These are phyloP conservation scores for Smutsia gigantea DNA, from an alignment of 2,797 vertebrate genomes.

Conservation along the genomic window DNA sequence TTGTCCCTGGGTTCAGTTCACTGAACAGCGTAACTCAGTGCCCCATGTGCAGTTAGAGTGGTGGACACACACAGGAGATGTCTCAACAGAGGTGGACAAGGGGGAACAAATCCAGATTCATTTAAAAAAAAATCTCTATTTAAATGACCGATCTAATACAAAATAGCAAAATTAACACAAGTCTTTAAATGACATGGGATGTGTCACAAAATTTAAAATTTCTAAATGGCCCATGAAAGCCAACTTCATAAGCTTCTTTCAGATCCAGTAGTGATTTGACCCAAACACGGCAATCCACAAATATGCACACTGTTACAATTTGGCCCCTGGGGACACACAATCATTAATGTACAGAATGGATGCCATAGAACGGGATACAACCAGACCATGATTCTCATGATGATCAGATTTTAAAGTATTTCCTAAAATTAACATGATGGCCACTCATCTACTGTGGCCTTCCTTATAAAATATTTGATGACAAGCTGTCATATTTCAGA, in stretches of 20 bases:
- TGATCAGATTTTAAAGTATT: background rate
- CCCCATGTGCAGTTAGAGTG: background rate
- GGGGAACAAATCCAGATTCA: background rate
- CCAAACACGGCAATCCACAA: background rate
- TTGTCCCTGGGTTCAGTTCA: background rate
- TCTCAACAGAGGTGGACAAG: rapidly evolving
- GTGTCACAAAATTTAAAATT: background rate
- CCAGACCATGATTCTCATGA: background rate
- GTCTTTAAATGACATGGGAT: background rate
- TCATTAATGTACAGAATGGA: background rate
- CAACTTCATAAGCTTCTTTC: background rate
- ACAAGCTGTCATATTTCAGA: background rate
- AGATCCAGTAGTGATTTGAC: background rate
- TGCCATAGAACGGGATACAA: background rate
- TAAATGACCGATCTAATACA: background rate
- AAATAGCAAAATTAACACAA: background rate
- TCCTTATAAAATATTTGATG: background rate
- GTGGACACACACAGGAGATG: background rate
- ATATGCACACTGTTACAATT: background rate
- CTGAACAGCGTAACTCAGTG: background rate
- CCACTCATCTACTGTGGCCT: background rate
- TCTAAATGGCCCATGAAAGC: background rate
- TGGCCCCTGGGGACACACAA: background rate
- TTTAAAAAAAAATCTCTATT: background rate
- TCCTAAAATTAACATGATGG: background rate